A percentile compares a stretch with the other conserved stretches of the same genome.
These are phyloP conservation scores for Tupaia chinensis DNA, from an alignment of 2,113 vertebrate species.

Conservation along the genomic window DNA sequence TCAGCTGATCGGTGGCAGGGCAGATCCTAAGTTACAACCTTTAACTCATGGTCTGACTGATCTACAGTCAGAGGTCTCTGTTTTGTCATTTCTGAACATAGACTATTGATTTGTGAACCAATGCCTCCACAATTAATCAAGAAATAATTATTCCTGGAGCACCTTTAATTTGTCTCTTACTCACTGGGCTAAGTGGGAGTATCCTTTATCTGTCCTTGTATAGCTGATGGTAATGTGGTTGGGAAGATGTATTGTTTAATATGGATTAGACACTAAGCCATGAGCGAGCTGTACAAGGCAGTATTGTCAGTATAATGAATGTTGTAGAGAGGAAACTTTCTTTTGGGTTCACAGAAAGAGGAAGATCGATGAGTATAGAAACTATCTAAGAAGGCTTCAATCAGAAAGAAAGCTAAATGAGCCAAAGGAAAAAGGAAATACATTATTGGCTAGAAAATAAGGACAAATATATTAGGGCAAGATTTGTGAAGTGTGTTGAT, in stretches of 20 bases:
- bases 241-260: neutral
- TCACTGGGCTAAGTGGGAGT: neutral
- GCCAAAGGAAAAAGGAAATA: neutral
- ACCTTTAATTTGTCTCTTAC: slow-evolving; percentile 24
- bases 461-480: neutral
- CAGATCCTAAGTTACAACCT: neutral
- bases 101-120: neutral
- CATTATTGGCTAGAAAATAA: neutral
- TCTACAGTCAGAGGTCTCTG: neutral
- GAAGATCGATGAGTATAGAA: neutral
- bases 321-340: neutral
- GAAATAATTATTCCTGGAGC: slow-evolving; percentile 44
- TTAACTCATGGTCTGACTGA: neutral
- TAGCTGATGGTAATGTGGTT: slow-evolving; percentile 2
- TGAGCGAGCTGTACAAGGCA: neutral
- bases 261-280: neutral
- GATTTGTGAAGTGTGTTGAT: neutral
- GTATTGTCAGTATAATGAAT: slow-evolving; percentile 31
- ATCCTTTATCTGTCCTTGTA: slow-evolving; percentile 2
- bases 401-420: neutral
- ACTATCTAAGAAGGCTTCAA: neutral
- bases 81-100: neutral
- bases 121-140: neutral
- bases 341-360: neutral
- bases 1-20: neutral